Evolutionary conservation across 2,888 invertebrate genomes (phyloP), one percentile per base, ranked within the genome.

Genomic region (Mimumesa dahlbomi): DNA sequence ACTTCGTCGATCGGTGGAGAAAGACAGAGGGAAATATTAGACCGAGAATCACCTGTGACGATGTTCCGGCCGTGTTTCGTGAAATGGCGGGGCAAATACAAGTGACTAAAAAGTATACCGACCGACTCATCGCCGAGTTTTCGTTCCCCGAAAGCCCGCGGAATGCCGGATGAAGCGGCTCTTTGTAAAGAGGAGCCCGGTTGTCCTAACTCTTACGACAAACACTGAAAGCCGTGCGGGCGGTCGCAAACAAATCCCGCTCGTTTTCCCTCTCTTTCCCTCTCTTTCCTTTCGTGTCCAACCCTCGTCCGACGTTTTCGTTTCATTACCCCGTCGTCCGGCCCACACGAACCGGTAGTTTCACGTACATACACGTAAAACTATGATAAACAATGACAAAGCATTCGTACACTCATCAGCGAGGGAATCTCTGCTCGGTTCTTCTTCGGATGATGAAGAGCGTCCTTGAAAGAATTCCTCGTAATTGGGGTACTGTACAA

Each of bases 161-260:
- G 46, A 22, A n/a, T n/a, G 16, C 29, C 21, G 40, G 45, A 58
- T 18, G 42, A 42, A 57, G 53, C 77, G 78, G 75, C 72, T 46
- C 67, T 81, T 82, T 73, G 76, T 76, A 69, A 67, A 63, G 66
- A 52, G 58, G 36, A 56, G 22, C 40, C 59, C 49, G 77, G 75
- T 73, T 69, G 79, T 79, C 80, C 82, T 86, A 86, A 86, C 85
- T 83, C 80, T 66, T 80, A 84, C 73, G 83, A 80, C 85, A 86
- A 86, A 86, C 82, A 84, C 53, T 65, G 75, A 66, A 79, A 69
- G 71, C 72, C 54, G 67, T 64, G 71, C 77, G 79, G 79, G 78
- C 79, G 81, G 79, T 68, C 73, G 83, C 84, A 84, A 84, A 84
- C 82, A 83, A 82, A 81, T 76, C 74, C 19, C 19, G 1, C 46